Evolutionary conservation across 2,113 vertebrate genomes (phyloP).

Genomic region (Rostratula benghalensis): DNA sequence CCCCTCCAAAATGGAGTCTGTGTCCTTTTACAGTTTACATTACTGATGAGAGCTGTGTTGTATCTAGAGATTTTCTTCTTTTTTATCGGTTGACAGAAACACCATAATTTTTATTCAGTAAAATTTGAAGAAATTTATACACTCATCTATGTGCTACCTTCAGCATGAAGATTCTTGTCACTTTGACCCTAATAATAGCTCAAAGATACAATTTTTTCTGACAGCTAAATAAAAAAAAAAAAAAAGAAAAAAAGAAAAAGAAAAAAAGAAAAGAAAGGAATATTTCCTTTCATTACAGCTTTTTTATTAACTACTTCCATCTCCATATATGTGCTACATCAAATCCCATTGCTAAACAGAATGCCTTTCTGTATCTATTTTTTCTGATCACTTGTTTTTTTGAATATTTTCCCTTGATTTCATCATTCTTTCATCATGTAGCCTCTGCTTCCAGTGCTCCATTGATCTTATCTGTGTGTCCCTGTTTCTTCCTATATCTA

Average conservation of each 20-base stretch:
- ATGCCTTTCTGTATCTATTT: neutral
- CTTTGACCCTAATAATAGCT: neutral
- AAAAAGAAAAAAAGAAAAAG: neutral
- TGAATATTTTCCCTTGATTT: constrained; percentile 5
- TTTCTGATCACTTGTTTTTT: neutral
- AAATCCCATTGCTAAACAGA: neutral
- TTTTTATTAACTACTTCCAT: neutral
- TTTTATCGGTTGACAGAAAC: neutral
- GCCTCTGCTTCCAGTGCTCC: neutral
- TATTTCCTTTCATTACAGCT: neutral
- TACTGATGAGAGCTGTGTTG: neutral
- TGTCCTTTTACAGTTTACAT: neutral
- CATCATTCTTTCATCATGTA: neutral
- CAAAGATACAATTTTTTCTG: neutral
- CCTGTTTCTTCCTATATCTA: neutral
- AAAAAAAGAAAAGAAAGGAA: neutral
- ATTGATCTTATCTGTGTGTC: neutral
- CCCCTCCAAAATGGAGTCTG: neutral
- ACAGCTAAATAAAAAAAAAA: neutral
- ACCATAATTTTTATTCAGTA: neutral
- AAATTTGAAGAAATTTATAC: neutral
- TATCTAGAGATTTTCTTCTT: neutral
- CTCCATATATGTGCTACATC: neutral
- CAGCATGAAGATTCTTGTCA: neutral
- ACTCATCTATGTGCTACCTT: neutral